Conservation (phyloP, 2,888 invertebrate species). For the Acanthacorydalis orientalis region DNA sequence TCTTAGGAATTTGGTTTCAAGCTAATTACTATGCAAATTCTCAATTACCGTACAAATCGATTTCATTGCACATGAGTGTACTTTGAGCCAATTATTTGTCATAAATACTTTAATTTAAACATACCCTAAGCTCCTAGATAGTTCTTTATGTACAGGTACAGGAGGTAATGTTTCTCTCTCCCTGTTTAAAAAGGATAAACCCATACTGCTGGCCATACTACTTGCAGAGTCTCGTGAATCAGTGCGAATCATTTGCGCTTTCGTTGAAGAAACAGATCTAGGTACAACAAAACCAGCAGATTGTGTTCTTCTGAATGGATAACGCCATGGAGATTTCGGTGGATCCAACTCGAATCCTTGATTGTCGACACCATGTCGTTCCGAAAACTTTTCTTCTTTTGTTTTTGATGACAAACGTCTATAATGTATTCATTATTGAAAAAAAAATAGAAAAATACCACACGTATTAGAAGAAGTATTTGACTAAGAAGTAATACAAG, state of each 20-base stretch:
- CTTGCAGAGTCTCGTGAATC: conserved; percentile 10
- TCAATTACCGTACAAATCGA: too few relatives aligned
- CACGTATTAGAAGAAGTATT: too few relatives aligned
- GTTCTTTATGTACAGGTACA: conserved; percentile 4
- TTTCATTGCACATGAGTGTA: too few relatives aligned
- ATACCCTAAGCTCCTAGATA: conserved; percentile 4
- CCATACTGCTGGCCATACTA: conserved; percentile 15
- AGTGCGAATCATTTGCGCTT: conserved; percentile 16
- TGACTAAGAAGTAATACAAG: too few relatives aligned
- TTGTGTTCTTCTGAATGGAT: conserved; percentile 34
- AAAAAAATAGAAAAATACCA: too few relatives aligned
- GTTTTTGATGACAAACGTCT: conserved; percentile 57
- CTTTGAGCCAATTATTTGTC: too few relatives aligned
- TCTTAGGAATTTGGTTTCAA: too few relatives aligned
- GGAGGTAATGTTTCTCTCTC: conserved; percentile 2
- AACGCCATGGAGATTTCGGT: conserved; percentile 62
- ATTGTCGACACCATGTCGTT: conserved; percentile 41
- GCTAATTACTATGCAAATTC: too few relatives aligned
- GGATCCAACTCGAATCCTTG: conserved; percentile 48
- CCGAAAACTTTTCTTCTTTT: conserved; percentile 29
- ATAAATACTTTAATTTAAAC: not conserved
- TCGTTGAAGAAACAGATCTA: conserved; percentile 23
- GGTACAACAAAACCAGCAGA: not conserved
- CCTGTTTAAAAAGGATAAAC: conserved; percentile 8
- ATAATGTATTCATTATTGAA: conserved; percentile 8